phyloP scores from a whole-genome alignment of 1,140 invertebrate genomes.

The Colletes latitarsis region DNA sequence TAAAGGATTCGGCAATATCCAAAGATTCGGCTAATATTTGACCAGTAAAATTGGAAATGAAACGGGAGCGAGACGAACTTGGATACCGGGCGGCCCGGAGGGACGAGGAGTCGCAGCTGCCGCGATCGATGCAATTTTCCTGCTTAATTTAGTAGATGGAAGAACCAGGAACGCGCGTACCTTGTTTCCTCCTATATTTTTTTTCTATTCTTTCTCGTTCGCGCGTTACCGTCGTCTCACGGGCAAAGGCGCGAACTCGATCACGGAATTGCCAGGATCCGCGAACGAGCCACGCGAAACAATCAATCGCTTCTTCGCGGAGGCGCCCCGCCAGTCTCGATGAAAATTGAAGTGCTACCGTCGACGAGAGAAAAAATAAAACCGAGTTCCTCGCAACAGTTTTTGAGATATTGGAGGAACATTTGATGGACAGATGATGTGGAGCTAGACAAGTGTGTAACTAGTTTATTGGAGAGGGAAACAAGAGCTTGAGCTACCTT shows the following conservation, averaged over 20 bases:
- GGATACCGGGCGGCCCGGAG: neutral
- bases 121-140: slow-evolving; percentile 50
- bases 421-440: no score
- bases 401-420: no score
- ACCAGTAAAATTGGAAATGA: slow-evolving; percentile 42
- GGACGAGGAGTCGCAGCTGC: neutral
- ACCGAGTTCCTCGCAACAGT: no score
- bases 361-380: no score
- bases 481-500: no score
- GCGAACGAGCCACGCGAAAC: slow-evolving; percentile 20
- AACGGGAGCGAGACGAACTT: neutral
- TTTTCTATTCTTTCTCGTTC: neutral
- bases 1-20: slow-evolving; percentile 5
- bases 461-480: no score
- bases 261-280: slow-evolving; percentile 44
- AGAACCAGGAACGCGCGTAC: neutral
- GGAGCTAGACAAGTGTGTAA: no score
- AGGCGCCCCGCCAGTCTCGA: no score
- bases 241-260: slow-evolving; percentile 21
- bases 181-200: neutral
- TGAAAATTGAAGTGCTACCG: no score
- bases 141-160: slow-evolving; percentile 46
- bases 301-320: slow-evolving; percentile 33
- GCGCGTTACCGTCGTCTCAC: neutral
- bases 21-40: slow-evolving; percentile 42